Base-by-base conservation (phyloP, 2,888 invertebrate genomes). In the Dolichomitus sp. region DNA sequence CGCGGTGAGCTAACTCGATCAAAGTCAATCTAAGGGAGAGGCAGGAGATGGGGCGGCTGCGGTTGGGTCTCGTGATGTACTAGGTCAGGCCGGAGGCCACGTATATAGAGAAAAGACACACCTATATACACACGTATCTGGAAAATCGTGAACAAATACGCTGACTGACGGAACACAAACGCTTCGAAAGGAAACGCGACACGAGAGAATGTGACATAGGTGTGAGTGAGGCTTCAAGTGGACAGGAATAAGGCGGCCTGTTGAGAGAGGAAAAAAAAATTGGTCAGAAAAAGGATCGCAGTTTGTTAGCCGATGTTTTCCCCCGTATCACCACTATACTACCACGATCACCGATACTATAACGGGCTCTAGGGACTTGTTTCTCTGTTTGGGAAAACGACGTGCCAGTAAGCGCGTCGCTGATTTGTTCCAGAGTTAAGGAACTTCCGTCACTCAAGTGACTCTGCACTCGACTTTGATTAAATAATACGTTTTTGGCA, bases 1-100 rank as follows among this genome's bases (percentile, higher is more conserved):
- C 81, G 78, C 70, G 78, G 75, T 69, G 81, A 78, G 68, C 78
- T 84, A 84, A 81, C 81, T 84, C 81, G 81, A 84, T 81, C 84
- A 75, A 77, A 80, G 78, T 78, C 78, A 84, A 84, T 84, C 84
- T 50, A 69, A 52, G 48, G 61, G 74, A 45, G 72, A 40, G 52
- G 11, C n/a, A 52, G 78, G 12, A 17, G 57, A 27, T 48, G 14
- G 63, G 63, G 72, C 50, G 72, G 76, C 73, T 82, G 75, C 27
- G 79, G 66, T 59, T 33, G 73, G 61, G 75, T 68, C 68, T 80
- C 54, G 37, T 59, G 45, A 83, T 80, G 76, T 11, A 48, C 40
- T 40, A n/a, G 77, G 68, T 78, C 77, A 73, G 40, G 80, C 72
- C 19, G 61, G 19, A 61, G 52, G 61, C 50, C 23, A 63, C 70